phyloP scores from a whole-genome alignment of 2,888 invertebrate species.

The Eudemis profundana region DNA sequence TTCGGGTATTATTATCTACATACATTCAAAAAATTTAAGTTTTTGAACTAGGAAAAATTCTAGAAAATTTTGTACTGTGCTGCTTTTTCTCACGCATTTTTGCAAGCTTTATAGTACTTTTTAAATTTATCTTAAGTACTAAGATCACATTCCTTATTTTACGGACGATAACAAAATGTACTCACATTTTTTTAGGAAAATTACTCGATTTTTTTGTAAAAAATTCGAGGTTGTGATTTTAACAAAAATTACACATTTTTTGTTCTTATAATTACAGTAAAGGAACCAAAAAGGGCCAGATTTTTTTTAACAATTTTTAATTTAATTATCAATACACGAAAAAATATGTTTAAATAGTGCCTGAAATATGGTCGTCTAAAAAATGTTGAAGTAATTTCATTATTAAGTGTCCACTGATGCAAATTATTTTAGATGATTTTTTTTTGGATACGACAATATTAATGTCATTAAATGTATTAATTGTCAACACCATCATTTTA shows the following conservation, averaged over 20 bases:
- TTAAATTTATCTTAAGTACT: slow-evolving; percentile 28
- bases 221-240: neutral
- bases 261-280: neutral
- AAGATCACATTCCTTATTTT: slow-evolving; percentile 38
- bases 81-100: slow-evolving; percentile 3
- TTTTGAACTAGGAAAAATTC: slow-evolving; percentile 2
- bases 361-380: no score
- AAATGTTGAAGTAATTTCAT: no score
- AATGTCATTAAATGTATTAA: no score
- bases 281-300: slow-evolving; percentile 14
- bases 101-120: slow-evolving; percentile 18
- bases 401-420: no score
- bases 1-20: slow-evolving; percentile 9
- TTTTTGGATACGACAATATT: no score
- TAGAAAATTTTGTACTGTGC: slow-evolving; percentile 32
- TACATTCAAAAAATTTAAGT: slow-evolving; percentile 6
- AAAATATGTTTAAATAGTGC: neutral
- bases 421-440: no score
- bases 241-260: neutral
- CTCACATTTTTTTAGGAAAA: neutral
- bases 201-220: neutral
- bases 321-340: neutral
- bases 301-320: neutral
- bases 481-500: no score
- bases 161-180: neutral